Percentiles rank a stretch among this genome's conserved stretches.
Conservation (phyloP, 2,797 vertebrate genomes). For the Sus cebifrons region DNA sequence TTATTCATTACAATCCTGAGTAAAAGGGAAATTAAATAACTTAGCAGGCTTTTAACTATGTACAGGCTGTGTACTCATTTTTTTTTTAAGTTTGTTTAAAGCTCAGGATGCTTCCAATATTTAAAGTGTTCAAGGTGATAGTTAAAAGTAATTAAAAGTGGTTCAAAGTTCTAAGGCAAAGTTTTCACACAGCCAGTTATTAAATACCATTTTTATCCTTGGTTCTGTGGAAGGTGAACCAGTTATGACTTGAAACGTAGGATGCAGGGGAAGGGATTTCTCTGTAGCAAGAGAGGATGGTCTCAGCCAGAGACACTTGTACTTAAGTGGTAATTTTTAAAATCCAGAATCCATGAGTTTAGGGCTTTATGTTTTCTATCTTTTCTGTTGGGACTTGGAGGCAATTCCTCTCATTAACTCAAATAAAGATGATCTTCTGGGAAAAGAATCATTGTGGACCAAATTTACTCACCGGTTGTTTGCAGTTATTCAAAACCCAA, state of each 20-base stretch:
- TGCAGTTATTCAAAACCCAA: neutral
- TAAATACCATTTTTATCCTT: neutral
- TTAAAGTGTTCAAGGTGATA: constrained; percentile 16
- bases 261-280: neutral
- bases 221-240: neutral
- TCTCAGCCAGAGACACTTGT: neutral
- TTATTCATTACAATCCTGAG: neutral
- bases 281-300: neutral
- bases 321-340: neutral
- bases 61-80: neutral
- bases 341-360: no score
- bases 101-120: neutral
- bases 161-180: neutral
- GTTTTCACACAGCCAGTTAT: neutral
- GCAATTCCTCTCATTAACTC: neutral
- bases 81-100: constrained; percentile 17
- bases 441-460: constrained; percentile 1
- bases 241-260: neutral
- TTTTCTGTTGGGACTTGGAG: constrained; percentile 22
- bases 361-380: neutral
- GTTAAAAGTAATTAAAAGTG: neutral
- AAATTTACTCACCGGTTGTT: constrained; percentile 35
- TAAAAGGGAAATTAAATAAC: neutral
- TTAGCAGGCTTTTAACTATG: neutral
- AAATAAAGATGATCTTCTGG: neutral